Percentiles rank a stretch among this genome's conserved stretches.
phyloP scores from a whole-genome alignment of 2,797 vertebrate genomes.

The Lutjanus campechanus region DNA sequence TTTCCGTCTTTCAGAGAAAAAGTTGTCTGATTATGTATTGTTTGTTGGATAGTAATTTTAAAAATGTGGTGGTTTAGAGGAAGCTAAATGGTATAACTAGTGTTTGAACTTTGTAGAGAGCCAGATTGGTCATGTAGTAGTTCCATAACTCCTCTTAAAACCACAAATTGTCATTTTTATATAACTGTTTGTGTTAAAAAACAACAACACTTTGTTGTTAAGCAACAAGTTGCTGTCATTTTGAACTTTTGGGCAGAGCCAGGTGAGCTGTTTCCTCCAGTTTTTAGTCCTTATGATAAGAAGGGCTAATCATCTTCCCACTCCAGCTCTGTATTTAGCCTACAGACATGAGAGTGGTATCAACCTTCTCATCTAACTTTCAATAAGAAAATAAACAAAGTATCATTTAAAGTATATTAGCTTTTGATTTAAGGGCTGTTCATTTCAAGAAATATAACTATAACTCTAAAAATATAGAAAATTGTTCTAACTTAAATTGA shows the following conservation, averaged over 20 bases:
- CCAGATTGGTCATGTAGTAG: not conserved
- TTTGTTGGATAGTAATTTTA: not conserved
- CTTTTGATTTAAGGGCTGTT: too few relatives aligned
- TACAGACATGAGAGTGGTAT: not conserved
- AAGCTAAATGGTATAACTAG: not conserved
- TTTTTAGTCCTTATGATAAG: not conserved
- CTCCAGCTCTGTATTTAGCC: not conserved
- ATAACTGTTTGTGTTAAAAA: not conserved
- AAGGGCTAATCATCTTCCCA: not conserved
- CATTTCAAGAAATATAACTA: too few relatives aligned
- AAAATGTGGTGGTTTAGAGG: not conserved
- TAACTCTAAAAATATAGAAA: too few relatives aligned
- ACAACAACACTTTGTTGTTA: not conserved
- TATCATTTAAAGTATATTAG: too few relatives aligned
- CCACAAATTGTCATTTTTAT: not conserved
- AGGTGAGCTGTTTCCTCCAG: not conserved
- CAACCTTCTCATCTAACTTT: not conserved
- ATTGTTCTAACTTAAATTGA: too few relatives aligned
- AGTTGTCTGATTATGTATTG: not conserved
- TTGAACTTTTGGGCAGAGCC: not conserved
- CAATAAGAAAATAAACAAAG: not conserved
- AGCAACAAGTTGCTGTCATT: not conserved
- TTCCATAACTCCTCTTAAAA: not conserved
- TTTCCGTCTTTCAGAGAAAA: too few relatives aligned
- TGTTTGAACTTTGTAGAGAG: not conserved